These are phyloP conservation scores for Actinemys pallida DNA, from an alignment of 2,113 vertebrate genomes.

Conservation along the genomic window DNA sequence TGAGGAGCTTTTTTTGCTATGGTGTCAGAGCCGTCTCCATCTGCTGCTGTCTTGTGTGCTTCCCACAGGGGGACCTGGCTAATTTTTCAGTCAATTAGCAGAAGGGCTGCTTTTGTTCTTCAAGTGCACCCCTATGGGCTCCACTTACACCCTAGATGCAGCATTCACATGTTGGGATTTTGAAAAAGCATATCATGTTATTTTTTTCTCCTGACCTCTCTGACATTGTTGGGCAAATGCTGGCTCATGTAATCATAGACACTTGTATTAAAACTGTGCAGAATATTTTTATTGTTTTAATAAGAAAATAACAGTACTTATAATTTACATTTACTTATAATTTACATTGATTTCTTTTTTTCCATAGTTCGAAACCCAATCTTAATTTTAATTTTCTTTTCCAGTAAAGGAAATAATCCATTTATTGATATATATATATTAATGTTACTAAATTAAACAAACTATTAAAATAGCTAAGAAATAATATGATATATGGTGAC, in stretches of 20 bases:
- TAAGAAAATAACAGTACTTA: background rate
- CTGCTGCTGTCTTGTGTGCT: constrained; percentile 87
- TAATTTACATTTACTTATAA: background rate
- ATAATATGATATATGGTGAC: background rate
- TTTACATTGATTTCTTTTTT: background rate
- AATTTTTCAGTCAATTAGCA: constrained; percentile 99
- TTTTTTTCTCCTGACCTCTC: constrained; percentile 85
- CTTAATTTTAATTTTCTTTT: background rate
- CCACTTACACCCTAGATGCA: constrained; percentile 81
- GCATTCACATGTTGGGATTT: constrained; percentile 83
- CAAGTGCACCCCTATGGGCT: constrained; percentile 85
- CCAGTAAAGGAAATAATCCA: background rate
- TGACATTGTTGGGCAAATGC: constrained; percentile 90
- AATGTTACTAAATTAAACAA: background rate
- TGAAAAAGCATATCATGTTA: constrained; percentile 83
- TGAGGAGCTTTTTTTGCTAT: constrained; percentile 81
- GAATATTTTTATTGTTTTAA: constrained; percentile 45
- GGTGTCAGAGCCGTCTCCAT: constrained; percentile 90
- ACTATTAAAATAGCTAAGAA: background rate
- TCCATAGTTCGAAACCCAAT: background rate
- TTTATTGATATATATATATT: background rate
- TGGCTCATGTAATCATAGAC: constrained; percentile 83
- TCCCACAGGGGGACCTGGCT: constrained; percentile 91
- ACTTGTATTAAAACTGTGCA: constrained; percentile 60
- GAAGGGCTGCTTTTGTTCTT: constrained; percentile 97